Percentiles rank a stretch among this genome's conserved stretches.
These are phyloP conservation scores for Heloderma charlesbogerti DNA, from an alignment of 2,113 vertebrate species.

Conservation along the genomic window DNA sequence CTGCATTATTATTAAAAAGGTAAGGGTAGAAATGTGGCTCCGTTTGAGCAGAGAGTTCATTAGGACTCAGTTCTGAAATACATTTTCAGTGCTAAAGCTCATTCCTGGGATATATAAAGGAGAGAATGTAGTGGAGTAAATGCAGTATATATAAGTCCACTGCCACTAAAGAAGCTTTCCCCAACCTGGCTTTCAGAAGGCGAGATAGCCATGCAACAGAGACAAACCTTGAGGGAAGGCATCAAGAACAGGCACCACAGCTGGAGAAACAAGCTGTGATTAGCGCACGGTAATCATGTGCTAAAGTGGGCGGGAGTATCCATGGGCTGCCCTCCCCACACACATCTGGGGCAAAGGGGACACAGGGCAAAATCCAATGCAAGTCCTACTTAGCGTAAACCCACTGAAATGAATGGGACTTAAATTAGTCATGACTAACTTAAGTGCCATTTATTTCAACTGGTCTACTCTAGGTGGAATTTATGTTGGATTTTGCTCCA, in stretches of 20 bases:
- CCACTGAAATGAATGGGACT: too few species aligned
- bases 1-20: neutral
- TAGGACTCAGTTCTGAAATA: neutral
- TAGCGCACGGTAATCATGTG: neutral
- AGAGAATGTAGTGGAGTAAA: too few species aligned
- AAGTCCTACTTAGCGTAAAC: too few species aligned
- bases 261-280: neutral
- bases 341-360: neutral
- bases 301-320: neutral
- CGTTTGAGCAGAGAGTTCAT: neutral
- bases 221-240: neutral
- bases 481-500: too few species aligned
- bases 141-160: too few species aligned
- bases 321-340: neutral
- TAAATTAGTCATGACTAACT: too few species aligned
- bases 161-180: too few species aligned
- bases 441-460: too few species aligned
- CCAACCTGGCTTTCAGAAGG: neutral
- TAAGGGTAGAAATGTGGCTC: neutral
- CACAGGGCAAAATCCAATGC: too few species aligned
- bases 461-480: too few species aligned
- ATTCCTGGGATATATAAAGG: neutral
- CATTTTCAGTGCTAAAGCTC: neutral
- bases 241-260: neutral
- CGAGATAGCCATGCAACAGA: neutral